These are phyloP conservation scores for Lamellibrachia satsuma DNA, from an alignment of 2,888 invertebrate genomes.

Conservation along the genomic window DNA sequence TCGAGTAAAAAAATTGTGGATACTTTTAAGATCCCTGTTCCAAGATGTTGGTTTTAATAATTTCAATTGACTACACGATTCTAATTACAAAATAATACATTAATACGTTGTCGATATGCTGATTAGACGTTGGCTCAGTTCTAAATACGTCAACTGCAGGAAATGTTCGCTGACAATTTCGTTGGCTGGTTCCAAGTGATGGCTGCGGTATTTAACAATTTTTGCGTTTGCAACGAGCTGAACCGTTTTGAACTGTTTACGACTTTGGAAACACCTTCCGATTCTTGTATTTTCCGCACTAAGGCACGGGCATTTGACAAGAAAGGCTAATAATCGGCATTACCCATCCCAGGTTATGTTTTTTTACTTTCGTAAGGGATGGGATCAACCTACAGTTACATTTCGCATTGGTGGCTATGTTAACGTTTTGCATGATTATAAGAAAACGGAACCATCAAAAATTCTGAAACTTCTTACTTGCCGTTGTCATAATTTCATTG, in stretches of 20 bases:
- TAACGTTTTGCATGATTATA: too few relatives aligned
- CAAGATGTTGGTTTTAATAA: not conserved
- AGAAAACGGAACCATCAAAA: too few relatives aligned
- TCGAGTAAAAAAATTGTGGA: not conserved
- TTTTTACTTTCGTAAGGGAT: too few relatives aligned
- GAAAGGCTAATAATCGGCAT: not conserved
- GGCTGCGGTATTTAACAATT: not conserved
- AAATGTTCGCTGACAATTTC: not conserved
- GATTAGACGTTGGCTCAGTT: not conserved
- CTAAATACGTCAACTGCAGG: not conserved
- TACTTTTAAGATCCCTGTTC: not conserved
- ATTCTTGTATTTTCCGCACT: not conserved
- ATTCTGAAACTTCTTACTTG: too few relatives aligned
- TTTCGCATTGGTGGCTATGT: too few relatives aligned
- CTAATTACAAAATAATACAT: not conserved
- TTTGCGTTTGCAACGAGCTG: not conserved
- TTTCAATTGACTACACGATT: not conserved
- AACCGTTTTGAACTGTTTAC: not conserved
- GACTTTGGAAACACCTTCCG: not conserved
- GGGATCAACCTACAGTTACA: too few relatives aligned
- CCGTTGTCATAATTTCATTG: too few relatives aligned
- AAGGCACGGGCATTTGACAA: not conserved
- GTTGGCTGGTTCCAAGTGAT: not conserved
- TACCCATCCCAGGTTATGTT: not conserved
- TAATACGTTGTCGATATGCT: not conserved